These are phyloP conservation scores for Heliconius congener DNA, from an alignment of 1,140 invertebrate genomes.

Conservation along the genomic window DNA sequence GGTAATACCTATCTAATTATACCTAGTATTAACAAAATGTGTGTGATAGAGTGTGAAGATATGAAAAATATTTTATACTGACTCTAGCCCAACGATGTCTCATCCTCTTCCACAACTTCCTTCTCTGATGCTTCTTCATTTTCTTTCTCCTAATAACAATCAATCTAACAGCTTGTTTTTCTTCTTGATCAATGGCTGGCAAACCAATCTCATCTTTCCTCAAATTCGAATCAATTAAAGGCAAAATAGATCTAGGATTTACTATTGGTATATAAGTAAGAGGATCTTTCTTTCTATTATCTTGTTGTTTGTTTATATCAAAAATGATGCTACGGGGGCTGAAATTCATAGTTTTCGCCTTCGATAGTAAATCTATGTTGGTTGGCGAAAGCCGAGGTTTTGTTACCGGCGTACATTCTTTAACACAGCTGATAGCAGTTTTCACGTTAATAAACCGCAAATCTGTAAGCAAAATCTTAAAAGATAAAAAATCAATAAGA, in stretches of 20 bases:
- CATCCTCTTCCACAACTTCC: conserved; percentile 90
- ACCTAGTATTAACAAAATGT: too few relatives aligned
- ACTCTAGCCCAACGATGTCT: conserved; percentile 88
- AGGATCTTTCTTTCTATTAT: conserved; percentile 61
- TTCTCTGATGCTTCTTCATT: conserved; percentile 93
- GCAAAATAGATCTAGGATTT: conserved; percentile 72
- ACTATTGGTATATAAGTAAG: conserved; percentile 66
- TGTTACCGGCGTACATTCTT: conserved; percentile 56
- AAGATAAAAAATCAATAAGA: conserved; percentile 19
- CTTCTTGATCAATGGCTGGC: conserved; percentile 60
- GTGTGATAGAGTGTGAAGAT: too few relatives aligned
- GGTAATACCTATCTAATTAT: too few relatives aligned
- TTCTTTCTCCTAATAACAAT: conserved; percentile 90
- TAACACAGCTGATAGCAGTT: conserved; percentile 57
- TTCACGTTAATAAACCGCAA: conserved; percentile 63
- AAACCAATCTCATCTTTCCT: conserved; percentile 68
- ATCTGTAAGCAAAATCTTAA: conserved; percentile 57
- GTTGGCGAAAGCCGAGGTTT: conserved; percentile 16
- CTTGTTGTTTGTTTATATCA: conserved; percentile 57
- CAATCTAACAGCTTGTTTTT: conserved; percentile 86
- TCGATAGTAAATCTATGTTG: conserved; percentile 45
- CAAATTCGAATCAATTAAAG: conserved; percentile 68
- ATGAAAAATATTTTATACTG: conserved; percentile 32
- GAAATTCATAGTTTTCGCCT: conserved; percentile 52
- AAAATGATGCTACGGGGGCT: conserved; percentile 57